These are phyloP conservation scores for Lophochroa leadbeateri DNA, from an alignment of 2,113 vertebrate species.

Conservation along the genomic window DNA sequence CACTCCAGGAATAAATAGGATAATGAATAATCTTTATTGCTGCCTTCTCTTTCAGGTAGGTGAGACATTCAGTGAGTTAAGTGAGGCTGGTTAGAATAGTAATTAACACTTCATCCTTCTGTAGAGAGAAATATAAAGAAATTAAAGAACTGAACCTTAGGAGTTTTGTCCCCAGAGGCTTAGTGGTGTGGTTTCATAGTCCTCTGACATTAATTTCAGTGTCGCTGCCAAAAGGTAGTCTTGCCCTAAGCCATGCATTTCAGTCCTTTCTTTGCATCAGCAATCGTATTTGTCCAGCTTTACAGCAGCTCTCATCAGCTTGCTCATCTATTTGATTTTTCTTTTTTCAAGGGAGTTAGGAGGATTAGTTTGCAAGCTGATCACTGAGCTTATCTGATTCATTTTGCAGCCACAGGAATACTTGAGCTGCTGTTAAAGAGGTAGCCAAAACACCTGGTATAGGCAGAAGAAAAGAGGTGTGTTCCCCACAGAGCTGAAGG, in stretches of 20 bases:
- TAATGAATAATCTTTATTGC: not conserved
- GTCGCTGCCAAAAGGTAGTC: slow-evolving; percentile 21
- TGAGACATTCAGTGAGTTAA: not conserved
- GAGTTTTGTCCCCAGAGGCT: not conserved
- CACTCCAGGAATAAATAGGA: not conserved
- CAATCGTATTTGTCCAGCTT: slow-evolving; percentile 40
- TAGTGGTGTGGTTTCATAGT: slow-evolving; percentile 7
- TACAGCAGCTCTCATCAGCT: slow-evolving; percentile 38
- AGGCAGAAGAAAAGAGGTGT: not conserved
- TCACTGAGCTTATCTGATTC: slow-evolving; percentile 6
- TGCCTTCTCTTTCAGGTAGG: not conserved
- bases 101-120: slow-evolving; percentile 39
- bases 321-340: not conserved
- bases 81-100: not conserved
- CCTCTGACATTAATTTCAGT: slow-evolving; percentile 50
- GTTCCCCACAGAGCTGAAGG: fast-evolving
- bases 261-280: slow-evolving; percentile 20
- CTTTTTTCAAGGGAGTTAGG: not conserved
- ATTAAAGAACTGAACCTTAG: slow-evolving; percentile 8
- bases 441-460: not conserved
- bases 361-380: slow-evolving; percentile 39
- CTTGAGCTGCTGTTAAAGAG: not conserved
- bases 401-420: not conserved
- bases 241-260: slow-evolving; percentile 21
- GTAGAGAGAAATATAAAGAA: not conserved